Conservation (phyloP, 2,113 vertebrate species). For the Rynchops niger region DNA sequence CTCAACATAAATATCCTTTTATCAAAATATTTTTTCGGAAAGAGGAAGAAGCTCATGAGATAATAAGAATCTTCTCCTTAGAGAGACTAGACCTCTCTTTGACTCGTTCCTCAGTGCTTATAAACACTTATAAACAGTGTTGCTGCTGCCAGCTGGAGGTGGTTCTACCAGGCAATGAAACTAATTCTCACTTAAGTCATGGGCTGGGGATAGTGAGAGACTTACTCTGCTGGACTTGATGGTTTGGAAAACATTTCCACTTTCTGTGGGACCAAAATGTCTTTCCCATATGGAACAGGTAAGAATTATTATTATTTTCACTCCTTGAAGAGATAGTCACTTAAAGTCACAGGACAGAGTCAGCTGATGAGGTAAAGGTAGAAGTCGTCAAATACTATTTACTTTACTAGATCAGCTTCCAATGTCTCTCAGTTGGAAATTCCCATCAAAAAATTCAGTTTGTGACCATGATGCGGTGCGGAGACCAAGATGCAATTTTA, state of each 20-base stretch:
- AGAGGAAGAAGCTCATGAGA: not conserved
- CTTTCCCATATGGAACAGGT: not conserved
- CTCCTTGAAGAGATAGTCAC: not conserved
- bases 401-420: not conserved
- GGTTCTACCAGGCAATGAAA: not conserved
- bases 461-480: not conserved
- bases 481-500: not conserved
- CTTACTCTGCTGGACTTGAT: not conserved
- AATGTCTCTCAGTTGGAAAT: not conserved
- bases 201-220: not conserved
- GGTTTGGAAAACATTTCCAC: not conserved
- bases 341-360: not conserved
- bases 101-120: not conserved
- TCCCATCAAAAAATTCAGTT: not conserved
- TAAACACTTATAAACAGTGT: not conserved
- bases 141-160: not conserved
- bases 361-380: not conserved
- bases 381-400: not conserved
- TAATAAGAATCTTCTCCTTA: not conserved
- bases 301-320: not conserved
- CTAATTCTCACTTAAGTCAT: not conserved
- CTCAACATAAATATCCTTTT: not conserved
- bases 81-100: not conserved
- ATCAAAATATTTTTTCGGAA: not conserved
- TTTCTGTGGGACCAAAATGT: not conserved